A percentile compares a stretch with the other conserved stretches of the same genome.
Evolutionary conservation across 2,888 invertebrate species (phyloP).

Genomic region (Branchellion lobata): DNA sequence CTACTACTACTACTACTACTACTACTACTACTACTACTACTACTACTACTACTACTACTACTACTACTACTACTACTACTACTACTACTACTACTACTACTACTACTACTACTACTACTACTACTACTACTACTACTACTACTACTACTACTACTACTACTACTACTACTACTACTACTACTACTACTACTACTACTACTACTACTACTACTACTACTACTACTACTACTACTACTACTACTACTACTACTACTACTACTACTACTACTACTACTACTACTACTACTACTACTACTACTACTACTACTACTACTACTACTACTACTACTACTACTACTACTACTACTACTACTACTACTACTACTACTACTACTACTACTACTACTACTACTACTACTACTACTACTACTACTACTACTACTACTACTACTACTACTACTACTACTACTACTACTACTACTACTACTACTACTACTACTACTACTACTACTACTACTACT

Average conservation of each 20-base stretch:
- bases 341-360: slow-evolving; percentile 55
- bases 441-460: slow-evolving; percentile 27
- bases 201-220: slow-evolving; percentile 39
- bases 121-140: slow-evolving; percentile 29
- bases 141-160: slow-evolving; percentile 29
- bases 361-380: slow-evolving; percentile 62
- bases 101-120: slow-evolving; percentile 27
- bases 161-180: slow-evolving; percentile 29
- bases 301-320: too few relatives aligned
- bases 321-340: too few relatives aligned
- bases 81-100: slow-evolving; percentile 29
- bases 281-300: too few relatives aligned
- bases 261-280: too few relatives aligned
- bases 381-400: slow-evolving; percentile 21
- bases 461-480: slow-evolving; percentile 29
- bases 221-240: slow-evolving; percentile 40
- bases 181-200: slow-evolving; percentile 30
- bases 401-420: not conserved
- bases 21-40: too few relatives aligned
- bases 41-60: not conserved
- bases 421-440: slow-evolving; percentile 27
- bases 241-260: slow-evolving; percentile 68
- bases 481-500: slow-evolving; percentile 29
- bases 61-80: slow-evolving; percentile 10
- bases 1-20: too few relatives aligned